A percentile compares a stretch with the other conserved stretches of the same genome.
These are phyloP conservation scores for Onthophagus taurus DNA, from an alignment of 1,140 invertebrate species.

Conservation along the genomic window DNA sequence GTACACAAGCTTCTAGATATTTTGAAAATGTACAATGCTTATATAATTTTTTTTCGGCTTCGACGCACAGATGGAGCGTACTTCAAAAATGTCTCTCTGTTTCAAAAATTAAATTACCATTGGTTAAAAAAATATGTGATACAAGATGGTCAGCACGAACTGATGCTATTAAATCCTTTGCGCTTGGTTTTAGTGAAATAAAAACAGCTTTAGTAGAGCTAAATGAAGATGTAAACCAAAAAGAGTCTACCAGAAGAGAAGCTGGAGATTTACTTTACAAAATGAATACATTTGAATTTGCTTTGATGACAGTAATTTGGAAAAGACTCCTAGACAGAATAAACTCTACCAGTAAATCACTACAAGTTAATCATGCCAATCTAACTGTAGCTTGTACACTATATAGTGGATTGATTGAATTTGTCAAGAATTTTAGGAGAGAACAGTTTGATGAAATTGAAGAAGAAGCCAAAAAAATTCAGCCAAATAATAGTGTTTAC, in stretches of 20 bases:
- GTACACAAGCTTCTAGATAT: background rate
- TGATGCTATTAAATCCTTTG: background rate
- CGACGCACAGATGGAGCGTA: background rate
- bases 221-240: background rate
- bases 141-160: slow-evolving; percentile 1
- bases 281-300: background rate
- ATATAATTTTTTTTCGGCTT: slow-evolving; percentile 7
- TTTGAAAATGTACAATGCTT: background rate
- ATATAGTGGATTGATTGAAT: background rate
- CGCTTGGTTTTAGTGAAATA: background rate
- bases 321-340: background rate
- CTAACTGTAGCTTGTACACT: background rate
- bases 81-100: background rate
- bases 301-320: slow-evolving; percentile 2
- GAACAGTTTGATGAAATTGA: background rate
- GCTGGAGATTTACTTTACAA: slow-evolving; percentile 2
- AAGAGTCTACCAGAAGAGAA: background rate
- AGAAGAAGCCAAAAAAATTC: background rate
- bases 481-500: too few species aligned
- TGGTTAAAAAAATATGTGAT: slow-evolving; percentile 5
- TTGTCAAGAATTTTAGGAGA: background rate
- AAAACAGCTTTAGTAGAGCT: background rate
- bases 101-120: background rate
- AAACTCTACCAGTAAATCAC: background rate
- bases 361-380: background rate